Percentiles rank a stretch among this genome's conserved stretches.
These are phyloP conservation scores for Patagioenas fasciata DNA, from an alignment of 2,113 vertebrate species.

Conservation along the genomic window DNA sequence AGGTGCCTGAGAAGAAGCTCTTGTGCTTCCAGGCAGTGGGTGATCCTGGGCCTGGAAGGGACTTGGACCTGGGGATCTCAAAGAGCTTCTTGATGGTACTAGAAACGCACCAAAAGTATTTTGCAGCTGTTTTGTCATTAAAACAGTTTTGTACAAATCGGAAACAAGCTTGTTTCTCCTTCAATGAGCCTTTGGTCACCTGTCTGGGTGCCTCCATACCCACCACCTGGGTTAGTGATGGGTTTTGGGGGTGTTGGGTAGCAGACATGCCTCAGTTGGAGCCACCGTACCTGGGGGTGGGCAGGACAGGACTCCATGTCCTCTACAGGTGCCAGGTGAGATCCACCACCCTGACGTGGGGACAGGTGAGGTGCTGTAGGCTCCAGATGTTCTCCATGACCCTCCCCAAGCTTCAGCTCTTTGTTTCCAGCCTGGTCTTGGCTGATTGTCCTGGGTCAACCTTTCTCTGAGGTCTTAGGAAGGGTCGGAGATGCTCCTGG, in stretches of 20 bases:
- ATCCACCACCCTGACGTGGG: rapidly evolving
- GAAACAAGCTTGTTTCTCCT: background rate
- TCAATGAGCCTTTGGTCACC: rapidly evolving
- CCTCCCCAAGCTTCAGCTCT: background rate
- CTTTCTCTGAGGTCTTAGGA: background rate
- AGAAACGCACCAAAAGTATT: background rate
- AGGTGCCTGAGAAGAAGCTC: background rate
- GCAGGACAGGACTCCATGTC: rapidly evolving
- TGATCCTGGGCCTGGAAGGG: background rate
- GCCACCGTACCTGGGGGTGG: rapidly evolving
- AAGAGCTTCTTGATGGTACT: background rate
- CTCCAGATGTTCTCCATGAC: background rate
- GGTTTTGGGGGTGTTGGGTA: background rate
- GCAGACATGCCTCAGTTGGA: background rate
- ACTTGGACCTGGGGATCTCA: background rate
- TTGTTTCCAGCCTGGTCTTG: background rate
- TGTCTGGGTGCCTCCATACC: background rate
- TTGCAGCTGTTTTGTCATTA: conserved; percentile 26
- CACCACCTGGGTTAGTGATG: background rate
- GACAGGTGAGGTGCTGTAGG: background rate
- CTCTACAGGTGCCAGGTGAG: background rate
- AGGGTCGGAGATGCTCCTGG: background rate
- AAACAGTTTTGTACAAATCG: conserved; percentile 42
- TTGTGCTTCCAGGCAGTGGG: background rate
- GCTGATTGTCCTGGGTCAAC: background rate